phyloP scores from a whole-genome alignment of 1,140 invertebrate genomes.

The Hestina assimilis region DNA sequence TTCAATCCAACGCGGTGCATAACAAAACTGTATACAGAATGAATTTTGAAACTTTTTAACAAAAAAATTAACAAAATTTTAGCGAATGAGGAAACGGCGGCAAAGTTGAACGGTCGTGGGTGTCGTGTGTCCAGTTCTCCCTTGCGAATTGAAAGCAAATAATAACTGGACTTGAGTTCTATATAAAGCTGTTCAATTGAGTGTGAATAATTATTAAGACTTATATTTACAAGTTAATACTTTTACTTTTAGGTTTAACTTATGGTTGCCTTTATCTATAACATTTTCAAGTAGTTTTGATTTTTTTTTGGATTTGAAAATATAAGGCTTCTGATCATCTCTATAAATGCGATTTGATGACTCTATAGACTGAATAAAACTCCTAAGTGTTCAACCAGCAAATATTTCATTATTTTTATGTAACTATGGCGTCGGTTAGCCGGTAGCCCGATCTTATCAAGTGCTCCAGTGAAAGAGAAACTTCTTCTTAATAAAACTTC shows the following conservation, averaged over 20 bases:
- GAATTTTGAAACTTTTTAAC: constrained; percentile 9
- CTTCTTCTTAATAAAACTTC: too few species aligned
- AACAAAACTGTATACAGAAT: not conserved
- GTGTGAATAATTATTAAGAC: not conserved
- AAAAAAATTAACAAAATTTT: constrained; percentile 4
- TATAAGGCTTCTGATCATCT: too few species aligned
- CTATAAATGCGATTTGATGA: too few species aligned
- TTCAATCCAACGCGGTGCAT: constrained; percentile 24
- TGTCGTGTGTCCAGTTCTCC: constrained; percentile 31
- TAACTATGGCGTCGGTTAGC: too few species aligned
- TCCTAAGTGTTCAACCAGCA: too few species aligned
- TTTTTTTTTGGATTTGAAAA: too few species aligned
- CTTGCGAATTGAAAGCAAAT: constrained; percentile 31
- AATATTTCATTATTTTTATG: too few species aligned
- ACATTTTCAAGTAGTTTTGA: too few species aligned
- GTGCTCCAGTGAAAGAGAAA: too few species aligned
- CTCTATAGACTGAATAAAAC: too few species aligned
- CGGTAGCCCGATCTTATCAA: too few species aligned
- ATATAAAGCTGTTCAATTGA: not conserved
- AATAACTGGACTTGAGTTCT: constrained; percentile 20
- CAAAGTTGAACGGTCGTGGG: constrained; percentile 36
- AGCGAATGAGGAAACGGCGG: constrained; percentile 33
- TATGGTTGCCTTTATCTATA: too few species aligned
- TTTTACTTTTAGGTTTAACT: not conserved
- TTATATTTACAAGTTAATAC: not conserved